Base-by-base conservation (phyloP, 2,797 vertebrate genomes). In the Cuniculus paca region DNA sequence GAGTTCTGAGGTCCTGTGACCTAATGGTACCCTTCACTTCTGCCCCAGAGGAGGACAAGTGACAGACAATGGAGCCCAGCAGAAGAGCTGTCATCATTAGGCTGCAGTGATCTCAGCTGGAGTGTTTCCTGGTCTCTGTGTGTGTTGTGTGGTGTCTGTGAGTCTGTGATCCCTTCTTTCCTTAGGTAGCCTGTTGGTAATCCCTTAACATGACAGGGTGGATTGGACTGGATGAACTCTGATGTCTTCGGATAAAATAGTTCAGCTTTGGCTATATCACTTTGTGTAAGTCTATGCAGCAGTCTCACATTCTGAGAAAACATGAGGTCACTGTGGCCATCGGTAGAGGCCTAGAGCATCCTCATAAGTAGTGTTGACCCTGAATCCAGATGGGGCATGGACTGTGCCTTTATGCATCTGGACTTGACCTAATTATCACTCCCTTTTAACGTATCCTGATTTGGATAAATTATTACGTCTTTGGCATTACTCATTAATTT, bases 1-100 rank as follows among this genome's bases (percentile, higher is more conserved):
- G 84, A 45, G 81, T 90, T 94, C 72, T 81, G 72, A 78, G 85
- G 78, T 91, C 48, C 56, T 50, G 14, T 79, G 34, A 39, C 80
- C 68, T 36, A 45, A 50, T 6, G 36, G 54, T 61, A 31, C 34
- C 80, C 54, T 72, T 81, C 3, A n/a, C 45, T 65, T 54, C 45
- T 82, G 72, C 68, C 31, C 79, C 50, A 11, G 36, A 63, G 48
- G 54, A 60, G 63, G 70, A 17, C 45, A 60, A 94, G n/a, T 90
- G 95, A 93, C 63, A 92, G 94, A 70, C 42, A 39, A 80, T 42
- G 9, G 19, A 68, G 42, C 34, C 77, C 65, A 50, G n/a, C 39
- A n/a, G 26, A 20, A 91, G 42, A 56, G 72, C 19, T 58, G 63
- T 84, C 26, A 42, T 20, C 31, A 17, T 77, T 24, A 13, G 79